A percentile compares a stretch with the other conserved stretches of the same genome.
These are phyloP conservation scores for Chlorodrepanis virens DNA, from an alignment of 2,113 vertebrate genomes.

Conservation along the genomic window DNA sequence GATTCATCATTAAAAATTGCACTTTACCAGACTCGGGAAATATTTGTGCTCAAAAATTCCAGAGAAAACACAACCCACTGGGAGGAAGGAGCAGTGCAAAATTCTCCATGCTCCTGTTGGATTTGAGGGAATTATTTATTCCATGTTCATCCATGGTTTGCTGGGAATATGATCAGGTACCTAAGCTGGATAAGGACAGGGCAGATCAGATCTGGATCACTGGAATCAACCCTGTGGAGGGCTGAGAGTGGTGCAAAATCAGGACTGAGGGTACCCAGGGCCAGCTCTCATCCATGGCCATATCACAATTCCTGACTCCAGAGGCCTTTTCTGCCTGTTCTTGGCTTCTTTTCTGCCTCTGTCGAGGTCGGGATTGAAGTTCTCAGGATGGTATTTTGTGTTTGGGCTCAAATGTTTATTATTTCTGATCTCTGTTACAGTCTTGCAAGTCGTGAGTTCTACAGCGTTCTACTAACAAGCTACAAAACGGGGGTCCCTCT, in stretches of 20 bases:
- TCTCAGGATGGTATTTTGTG: background rate
- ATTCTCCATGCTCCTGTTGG: background rate
- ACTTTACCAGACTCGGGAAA: background rate
- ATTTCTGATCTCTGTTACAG: background rate
- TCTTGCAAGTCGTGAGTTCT: rapidly evolving
- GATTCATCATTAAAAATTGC: background rate
- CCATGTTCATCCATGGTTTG: too few species aligned
- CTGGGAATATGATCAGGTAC: background rate
- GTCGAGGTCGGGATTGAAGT: background rate
- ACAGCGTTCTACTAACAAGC: background rate
- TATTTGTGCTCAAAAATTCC: background rate
- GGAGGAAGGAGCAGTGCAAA: background rate
- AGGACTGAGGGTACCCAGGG: background rate
- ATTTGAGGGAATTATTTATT: background rate
- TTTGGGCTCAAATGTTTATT: background rate
- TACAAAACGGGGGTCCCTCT: background rate
- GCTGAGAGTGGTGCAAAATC: background rate
- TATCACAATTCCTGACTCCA: rapidly evolving
- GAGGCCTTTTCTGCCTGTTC: background rate
- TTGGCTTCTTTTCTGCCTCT: background rate
- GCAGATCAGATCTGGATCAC: background rate
- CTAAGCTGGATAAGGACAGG: background rate
- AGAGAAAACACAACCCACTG: background rate
- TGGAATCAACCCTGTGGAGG: rapidly evolving
- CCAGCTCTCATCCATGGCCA: background rate